Percentiles rank a stretch among this genome's conserved stretches.
These are phyloP conservation scores for Rhabdomys dilectus DNA, from an alignment of 2,113 vertebrate species.

Conservation along the genomic window DNA sequence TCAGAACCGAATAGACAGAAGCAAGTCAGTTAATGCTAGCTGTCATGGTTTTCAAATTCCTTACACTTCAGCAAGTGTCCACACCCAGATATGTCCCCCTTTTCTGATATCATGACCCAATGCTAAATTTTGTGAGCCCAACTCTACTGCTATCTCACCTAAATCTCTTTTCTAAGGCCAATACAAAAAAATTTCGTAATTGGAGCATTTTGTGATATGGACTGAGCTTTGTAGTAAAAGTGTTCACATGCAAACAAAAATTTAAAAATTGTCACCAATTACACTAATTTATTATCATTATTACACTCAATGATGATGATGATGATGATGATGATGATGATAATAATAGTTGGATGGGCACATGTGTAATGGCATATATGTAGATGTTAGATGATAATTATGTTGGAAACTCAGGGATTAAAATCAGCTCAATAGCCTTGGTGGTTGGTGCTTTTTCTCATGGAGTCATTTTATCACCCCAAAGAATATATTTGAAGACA, in stretches of 20 bases:
- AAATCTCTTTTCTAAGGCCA: neutral
- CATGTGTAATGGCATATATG: neutral
- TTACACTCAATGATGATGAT: neutral
- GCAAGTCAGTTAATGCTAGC: neutral
- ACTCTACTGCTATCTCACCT: neutral
- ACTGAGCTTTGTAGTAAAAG: neutral
- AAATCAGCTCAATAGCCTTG: neutral
- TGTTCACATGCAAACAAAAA: neutral
- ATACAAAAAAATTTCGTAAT: neutral
- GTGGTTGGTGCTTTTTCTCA: neutral
- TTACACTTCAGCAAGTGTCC: neutral
- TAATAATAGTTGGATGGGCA: neutral
- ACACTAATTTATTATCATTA: neutral
- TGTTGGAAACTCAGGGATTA: neutral
- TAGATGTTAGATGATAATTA: neutral
- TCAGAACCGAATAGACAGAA: neutral
- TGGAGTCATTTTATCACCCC: neutral
- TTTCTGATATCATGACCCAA: neutral
- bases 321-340: neutral
- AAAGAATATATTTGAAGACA: neutral
- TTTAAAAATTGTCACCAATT: neutral
- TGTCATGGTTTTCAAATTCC: neutral
- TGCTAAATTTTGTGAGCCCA: neutral
- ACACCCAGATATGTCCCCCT: neutral
- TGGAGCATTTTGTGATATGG: neutral